Base-by-base conservation (phyloP, 2,888 invertebrate genomes). In the Ormyrus nitidulus region DNA sequence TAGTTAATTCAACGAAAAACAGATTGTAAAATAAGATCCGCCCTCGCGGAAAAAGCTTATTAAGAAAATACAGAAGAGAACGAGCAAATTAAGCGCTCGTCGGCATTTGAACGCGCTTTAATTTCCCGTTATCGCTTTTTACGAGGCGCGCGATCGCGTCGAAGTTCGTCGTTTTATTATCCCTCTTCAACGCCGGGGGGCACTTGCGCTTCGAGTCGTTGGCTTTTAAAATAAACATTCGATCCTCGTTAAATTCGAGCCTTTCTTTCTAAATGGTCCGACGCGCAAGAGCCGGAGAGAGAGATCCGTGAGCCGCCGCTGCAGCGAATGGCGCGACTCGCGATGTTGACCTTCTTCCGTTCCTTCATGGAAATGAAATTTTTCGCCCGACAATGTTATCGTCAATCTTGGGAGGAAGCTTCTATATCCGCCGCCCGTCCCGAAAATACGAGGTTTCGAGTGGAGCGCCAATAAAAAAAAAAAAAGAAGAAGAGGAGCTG, bases 221-320 rank as follows among this genome's bases (percentile, higher is more conserved):
- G 64, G 64, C 59, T 19, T 64, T 62, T 48, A 44, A 64, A 75
- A 66, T 68, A 59, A 68, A 65, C 65, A 75, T 75, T 75, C 65
- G 66, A 75, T 66, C 66, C 66, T 66, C 75, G 75, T 72, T 72
- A 72, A 72, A 72, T 72, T 72, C n/a, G 51, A 72, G 62, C 72
- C 19, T 54, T 56, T 19, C 56, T 44, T 48, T 13, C 54, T 62
- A 72, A 19, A 72, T 72, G 64, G 62, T 19, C 19, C 19, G 19
- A 1, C 19, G 1, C 19, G 2, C 19, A 19, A 19, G 19, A 19
- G 19, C 19, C 1, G 19, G 19, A 1, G 19, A 19, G 19, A 19
- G 19, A 19, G 19, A 19, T 19, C 72, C 10, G 53, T 5, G 61
- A 19, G 19, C 19, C 19, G 19, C 61, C 6, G 13, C 54, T 6